A percentile compares a stretch with the other conserved stretches of the same genome.
phyloP scores from a whole-genome alignment of 2,113 vertebrate species.

The Myrmophylax atrothorax region DNA sequence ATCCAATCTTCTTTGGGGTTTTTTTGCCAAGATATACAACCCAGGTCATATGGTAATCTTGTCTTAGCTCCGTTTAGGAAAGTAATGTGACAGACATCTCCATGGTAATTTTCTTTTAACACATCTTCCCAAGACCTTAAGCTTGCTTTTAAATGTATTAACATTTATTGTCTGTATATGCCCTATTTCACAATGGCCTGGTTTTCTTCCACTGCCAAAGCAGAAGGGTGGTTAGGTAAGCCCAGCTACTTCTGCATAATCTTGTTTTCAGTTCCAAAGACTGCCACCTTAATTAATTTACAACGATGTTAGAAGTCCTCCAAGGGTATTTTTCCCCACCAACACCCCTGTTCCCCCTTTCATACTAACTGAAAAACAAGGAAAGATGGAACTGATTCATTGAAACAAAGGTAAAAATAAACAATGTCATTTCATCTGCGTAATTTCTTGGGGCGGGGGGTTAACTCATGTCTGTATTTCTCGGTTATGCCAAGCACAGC shows the following conservation, averaged over 20 bases:
- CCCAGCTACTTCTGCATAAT: neutral
- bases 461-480: neutral
- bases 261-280: neutral
- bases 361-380: neutral
- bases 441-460: neutral
- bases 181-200: neutral
- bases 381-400: neutral
- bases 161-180: neutral
- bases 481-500: neutral
- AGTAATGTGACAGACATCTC: neutral
- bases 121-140: neutral
- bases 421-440: neutral
- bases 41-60: neutral
- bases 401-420: constrained; percentile 13
- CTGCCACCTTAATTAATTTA: neutral
- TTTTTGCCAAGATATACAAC: neutral
- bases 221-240: neutral
- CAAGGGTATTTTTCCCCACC: neutral
- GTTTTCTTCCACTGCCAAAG: neutral
- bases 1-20: neutral
- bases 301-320: neutral
- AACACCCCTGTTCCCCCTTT: neutral
- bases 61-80: neutral
- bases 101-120: neutral
- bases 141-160: neutral